Evolutionary conservation across 2,113 vertebrate species (phyloP).

Genomic region (Melierax canorus): DNA sequence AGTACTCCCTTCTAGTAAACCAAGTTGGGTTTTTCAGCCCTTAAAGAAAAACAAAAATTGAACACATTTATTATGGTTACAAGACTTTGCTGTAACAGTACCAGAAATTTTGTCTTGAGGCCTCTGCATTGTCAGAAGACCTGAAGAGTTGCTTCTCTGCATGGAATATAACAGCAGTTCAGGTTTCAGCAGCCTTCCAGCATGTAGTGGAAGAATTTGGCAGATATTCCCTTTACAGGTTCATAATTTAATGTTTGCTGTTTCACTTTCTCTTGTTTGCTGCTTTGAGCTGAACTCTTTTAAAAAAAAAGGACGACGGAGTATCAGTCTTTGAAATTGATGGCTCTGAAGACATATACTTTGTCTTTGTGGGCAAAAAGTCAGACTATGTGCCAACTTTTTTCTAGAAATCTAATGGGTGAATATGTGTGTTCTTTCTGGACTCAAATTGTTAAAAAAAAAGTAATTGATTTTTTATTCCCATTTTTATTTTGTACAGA

Average conservation of each 20-base stretch:
- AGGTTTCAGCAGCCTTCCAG: conserved; percentile 30
- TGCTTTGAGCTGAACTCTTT: conserved; percentile 30
- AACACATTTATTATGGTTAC: background rate
- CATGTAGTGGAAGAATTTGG: background rate
- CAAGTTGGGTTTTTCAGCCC: background rate
- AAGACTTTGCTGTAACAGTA: background rate
- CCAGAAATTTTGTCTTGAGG: conserved; percentile 40
- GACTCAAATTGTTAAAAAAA: background rate
- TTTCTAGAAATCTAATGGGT: background rate
- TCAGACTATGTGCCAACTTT: background rate
- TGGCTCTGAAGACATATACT: background rate
- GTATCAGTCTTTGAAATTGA: conserved; percentile 15
- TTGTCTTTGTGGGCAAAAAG: background rate
- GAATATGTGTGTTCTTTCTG: background rate
- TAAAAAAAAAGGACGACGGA: background rate
- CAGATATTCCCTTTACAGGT: conserved; percentile 13
- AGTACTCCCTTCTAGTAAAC: background rate
- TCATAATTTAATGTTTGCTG: conserved; percentile 42
- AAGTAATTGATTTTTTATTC: background rate
- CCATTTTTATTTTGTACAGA: background rate
- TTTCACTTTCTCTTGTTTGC: conserved; percentile 24
- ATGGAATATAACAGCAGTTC: background rate
- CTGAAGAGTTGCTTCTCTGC: background rate
- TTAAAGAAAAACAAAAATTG: conserved; percentile 30
- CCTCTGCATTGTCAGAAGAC: conserved; percentile 18